phyloP scores from a whole-genome alignment of 2,113 vertebrate species.

The Pseudopipra pipra region DNA sequence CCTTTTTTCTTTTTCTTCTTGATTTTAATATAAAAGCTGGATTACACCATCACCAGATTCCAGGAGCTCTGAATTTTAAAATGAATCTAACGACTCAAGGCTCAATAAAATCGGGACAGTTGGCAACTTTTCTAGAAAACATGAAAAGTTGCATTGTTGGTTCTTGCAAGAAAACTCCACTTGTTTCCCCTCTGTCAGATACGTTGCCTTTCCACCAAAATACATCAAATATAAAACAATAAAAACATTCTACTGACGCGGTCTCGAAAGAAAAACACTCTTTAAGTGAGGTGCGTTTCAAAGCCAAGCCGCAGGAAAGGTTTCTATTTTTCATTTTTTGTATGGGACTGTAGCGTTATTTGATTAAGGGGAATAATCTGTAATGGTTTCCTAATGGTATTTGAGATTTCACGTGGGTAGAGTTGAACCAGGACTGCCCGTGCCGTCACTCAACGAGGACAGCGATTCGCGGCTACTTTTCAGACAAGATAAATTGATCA shows the following conservation, averaged over 20 bases:
- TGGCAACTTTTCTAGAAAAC: background rate
- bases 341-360: background rate
- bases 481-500: constrained; percentile 88
- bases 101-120: background rate
- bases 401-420: background rate
- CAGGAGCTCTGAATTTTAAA: background rate
- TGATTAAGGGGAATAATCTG: background rate
- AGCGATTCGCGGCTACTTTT: constrained; percentile 76
- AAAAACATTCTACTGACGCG: background rate
- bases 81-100: background rate
- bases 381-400: background rate
- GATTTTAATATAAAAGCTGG: background rate
- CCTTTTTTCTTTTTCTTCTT: background rate
- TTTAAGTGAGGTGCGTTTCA: background rate
- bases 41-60: background rate
- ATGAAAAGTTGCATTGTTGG: background rate
- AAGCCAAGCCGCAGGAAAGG: background rate
- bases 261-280: background rate
- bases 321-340: background rate
- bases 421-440: constrained; percentile 58
- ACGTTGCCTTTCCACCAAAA: background rate
- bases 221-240: background rate
- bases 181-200: background rate
- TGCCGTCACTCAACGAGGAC: constrained; percentile 70
- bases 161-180: background rate